These are phyloP conservation scores for Globicephala melas DNA, from an alignment of 2,113 vertebrate genomes.

Conservation along the genomic window DNA sequence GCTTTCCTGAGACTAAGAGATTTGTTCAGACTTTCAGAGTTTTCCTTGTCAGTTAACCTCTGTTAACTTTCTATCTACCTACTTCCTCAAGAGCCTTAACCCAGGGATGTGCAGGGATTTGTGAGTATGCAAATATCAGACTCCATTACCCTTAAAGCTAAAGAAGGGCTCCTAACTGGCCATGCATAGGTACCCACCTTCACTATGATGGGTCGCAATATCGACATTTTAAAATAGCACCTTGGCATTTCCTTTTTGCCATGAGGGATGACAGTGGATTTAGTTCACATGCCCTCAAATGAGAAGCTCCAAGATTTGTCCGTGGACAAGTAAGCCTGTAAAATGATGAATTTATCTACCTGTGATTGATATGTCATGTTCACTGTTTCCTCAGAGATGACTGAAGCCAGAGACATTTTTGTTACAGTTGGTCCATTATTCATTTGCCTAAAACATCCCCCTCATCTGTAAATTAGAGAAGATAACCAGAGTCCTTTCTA, in stretches of 20 bases:
- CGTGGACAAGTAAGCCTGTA: not conserved
- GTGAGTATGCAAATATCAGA: not conserved
- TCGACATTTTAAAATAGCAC: not conserved
- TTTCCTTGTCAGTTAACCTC: conserved; percentile 40
- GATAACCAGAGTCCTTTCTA: not conserved
- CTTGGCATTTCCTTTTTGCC: not conserved
- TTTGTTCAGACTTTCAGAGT: conserved; percentile 18
- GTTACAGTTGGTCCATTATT: not conserved
- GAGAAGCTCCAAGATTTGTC: not conserved
- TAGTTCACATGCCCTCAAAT: not conserved
- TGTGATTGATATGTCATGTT: not conserved
- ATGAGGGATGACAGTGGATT: not conserved
- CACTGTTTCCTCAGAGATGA: not conserved
- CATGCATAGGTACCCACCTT: not conserved
- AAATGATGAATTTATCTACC: not conserved
- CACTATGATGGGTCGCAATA: not conserved
- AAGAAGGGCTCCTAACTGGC: not conserved
- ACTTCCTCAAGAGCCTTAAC: not conserved
- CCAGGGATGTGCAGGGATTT: not conserved
- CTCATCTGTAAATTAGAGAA: not conserved
- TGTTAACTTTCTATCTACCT: conserved; percentile 2
- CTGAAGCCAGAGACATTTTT: not conserved
- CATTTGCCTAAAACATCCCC: not conserved
- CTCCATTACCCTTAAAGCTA: not conserved
- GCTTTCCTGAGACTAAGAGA: not conserved